Percentiles rank a stretch among this genome's conserved stretches.
Conservation (phyloP, 2,113 vertebrate species). For the Tachysurus vachellii region DNA sequence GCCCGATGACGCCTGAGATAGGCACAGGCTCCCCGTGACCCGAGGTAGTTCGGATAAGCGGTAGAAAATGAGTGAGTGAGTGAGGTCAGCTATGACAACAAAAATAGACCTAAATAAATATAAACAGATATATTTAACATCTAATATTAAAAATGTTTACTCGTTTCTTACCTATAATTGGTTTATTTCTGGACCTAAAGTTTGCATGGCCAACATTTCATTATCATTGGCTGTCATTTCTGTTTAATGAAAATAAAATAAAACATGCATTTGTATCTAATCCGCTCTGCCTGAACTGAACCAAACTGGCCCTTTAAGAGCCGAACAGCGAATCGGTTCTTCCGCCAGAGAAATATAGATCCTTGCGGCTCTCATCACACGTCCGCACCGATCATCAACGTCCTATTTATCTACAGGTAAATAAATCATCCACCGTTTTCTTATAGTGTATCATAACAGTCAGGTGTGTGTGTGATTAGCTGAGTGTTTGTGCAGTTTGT, state of each 20-base stretch:
- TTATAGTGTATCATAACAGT: too few relatives aligned
- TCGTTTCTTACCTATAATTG: background rate
- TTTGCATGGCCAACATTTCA: background rate
- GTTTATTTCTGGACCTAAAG: background rate
- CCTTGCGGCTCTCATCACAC: background rate
- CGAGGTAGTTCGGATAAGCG: too few relatives aligned
- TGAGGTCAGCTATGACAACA: background rate
- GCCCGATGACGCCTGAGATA: too few relatives aligned
- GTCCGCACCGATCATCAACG: background rate
- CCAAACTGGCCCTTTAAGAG: slow-evolving; percentile 13
- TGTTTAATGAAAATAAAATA: background rate
- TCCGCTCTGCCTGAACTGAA: background rate
- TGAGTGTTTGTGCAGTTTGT: background rate
- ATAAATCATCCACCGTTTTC: background rate
- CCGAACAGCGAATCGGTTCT: background rate
- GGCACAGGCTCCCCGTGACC: too few relatives aligned
- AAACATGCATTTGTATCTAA: background rate
- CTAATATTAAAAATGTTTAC: background rate
- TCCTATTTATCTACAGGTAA: background rate
- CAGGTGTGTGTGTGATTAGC: background rate
- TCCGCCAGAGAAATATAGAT: slow-evolving; percentile 9
- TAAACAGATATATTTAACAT: background rate
- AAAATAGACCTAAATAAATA: background rate
- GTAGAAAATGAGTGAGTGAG: too few relatives aligned
- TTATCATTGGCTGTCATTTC: background rate